Evolutionary conservation across 2,888 invertebrate species (phyloP).

Genomic region (Drosophila peninsularis): DNA sequence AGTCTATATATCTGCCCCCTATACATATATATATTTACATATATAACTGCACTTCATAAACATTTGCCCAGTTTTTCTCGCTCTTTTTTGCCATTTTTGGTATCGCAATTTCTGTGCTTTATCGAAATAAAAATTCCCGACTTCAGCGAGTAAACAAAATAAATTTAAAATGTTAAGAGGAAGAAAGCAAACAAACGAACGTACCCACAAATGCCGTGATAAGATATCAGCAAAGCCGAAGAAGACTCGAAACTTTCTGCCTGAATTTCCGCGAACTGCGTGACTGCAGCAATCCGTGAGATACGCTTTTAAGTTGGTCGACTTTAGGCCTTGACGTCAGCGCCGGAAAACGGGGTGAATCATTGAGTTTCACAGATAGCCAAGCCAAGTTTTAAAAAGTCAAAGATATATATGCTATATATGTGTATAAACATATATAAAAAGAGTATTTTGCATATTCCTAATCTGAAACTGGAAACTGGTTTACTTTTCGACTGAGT

Average conservation of each 20-base stretch:
- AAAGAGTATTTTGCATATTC: conserved; percentile 32
- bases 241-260: conserved; percentile 9
- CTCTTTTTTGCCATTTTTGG: conserved; percentile 5
- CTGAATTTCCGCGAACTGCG: conserved; percentile 47
- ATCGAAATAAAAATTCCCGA: conserved; percentile 58
- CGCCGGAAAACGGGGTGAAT: conserved; percentile 35
- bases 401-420: background rate
- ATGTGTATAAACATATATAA: background rate
- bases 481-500: conserved; percentile 54
- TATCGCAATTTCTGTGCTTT: conserved; percentile 34
- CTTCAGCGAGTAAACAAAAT: conserved; percentile 26
- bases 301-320: conserved; percentile 17
- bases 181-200: conserved; percentile 40
- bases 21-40: conserved; percentile 3
- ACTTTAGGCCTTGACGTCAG: conserved; percentile 26
- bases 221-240: conserved; percentile 50
- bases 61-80: background rate
- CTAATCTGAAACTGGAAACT: conserved; percentile 58
- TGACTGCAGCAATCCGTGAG: conserved; percentile 13
- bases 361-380: conserved; percentile 16
- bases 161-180: conserved; percentile 3
- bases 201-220: conserved; percentile 50
- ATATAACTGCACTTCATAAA: conserved; percentile 33
- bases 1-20: conserved; percentile 7
- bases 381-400: conserved; percentile 1